Base-by-base conservation (phyloP, 1,140 invertebrate species). In the Adoxophyes honmai region DNA sequence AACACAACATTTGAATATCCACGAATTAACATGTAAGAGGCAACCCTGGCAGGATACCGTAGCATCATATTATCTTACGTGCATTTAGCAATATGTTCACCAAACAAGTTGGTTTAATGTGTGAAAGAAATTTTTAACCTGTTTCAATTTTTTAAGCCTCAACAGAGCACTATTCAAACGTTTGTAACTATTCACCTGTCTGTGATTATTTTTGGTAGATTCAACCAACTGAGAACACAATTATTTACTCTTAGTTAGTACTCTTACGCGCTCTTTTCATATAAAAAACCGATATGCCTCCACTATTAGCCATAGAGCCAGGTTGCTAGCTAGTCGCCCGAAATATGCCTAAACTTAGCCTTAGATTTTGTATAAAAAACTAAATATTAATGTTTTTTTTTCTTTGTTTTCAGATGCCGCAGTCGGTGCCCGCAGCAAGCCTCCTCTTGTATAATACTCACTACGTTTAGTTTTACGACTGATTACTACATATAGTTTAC, bases 401-500 rank as follows among this genome's bases (percentile, higher is more conserved):
- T 72, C 48, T 64, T 71, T 69, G 34, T 70, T 80, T 76, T 21
- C 77, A 80, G 77, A 68, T 76, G 44, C 34, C 39, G 35, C 44
- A 36, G 36, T 57, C 35, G 53, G 51, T 52, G 35, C 56, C 55
- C 60, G 64, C 68, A 60, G 66, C 70, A 48, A 48, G 42, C 39
- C 39, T 9, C 42, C 21, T 14, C 42, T 6, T n/a, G 42, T 39
- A 48, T 48, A 87, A 87, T 87, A 87, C 84, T 87, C 84, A 87
- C 61, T 87, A 87, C 78, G 54, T 64, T 62, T 78, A 82, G 70
- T 61, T 64, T 71, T 70, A 75, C 60, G 81, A 85, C 81, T 84
- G 81, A 87, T 73, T 73, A 72, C 60, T 70, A 63, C 61, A 73
- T 63, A 72, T 60, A 64, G 68, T 72, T 70, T 74, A 78, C 77